Evolutionary conservation across 2,113 vertebrate genomes (phyloP).

Genomic region (Rattus rattus): DNA sequence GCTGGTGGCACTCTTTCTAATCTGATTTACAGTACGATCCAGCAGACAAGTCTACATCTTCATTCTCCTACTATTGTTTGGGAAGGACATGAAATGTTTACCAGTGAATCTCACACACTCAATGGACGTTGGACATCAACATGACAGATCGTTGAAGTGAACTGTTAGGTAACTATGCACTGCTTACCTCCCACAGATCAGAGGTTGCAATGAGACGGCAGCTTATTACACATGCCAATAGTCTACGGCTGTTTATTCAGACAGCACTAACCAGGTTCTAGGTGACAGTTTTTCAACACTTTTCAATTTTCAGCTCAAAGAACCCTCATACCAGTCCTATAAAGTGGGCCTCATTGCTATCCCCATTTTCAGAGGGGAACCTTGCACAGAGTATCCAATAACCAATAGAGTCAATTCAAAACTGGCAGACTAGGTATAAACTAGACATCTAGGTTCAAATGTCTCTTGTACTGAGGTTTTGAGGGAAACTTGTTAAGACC

Average conservation of each 20-base stretch:
- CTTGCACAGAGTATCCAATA: not conserved
- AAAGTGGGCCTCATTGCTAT: not conserved
- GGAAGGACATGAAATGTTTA: not conserved
- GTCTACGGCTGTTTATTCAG: not conserved
- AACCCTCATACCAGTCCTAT: not conserved
- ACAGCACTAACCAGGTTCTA: not conserved
- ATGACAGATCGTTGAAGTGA: not conserved
- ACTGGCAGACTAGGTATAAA: not conserved
- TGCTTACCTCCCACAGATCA: not conserved
- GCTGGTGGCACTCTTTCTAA: not conserved
- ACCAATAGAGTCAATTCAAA: not conserved
- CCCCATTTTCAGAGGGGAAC: not conserved
- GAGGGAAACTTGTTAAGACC: not conserved
- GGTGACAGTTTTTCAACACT: not conserved
- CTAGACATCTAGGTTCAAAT: not conserved
- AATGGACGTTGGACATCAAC: not conserved
- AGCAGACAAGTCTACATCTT: not conserved
- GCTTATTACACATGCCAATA: not conserved
- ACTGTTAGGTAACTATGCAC: not conserved
- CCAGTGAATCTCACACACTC: not conserved
- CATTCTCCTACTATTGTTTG: not conserved
- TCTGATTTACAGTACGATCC: not conserved
- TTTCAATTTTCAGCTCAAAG: not conserved
- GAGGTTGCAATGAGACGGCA: not conserved
- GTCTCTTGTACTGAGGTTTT: not conserved